phyloP scores from a whole-genome alignment of 2,797 vertebrate species.

The Aplochiton taeniatus region DNA sequence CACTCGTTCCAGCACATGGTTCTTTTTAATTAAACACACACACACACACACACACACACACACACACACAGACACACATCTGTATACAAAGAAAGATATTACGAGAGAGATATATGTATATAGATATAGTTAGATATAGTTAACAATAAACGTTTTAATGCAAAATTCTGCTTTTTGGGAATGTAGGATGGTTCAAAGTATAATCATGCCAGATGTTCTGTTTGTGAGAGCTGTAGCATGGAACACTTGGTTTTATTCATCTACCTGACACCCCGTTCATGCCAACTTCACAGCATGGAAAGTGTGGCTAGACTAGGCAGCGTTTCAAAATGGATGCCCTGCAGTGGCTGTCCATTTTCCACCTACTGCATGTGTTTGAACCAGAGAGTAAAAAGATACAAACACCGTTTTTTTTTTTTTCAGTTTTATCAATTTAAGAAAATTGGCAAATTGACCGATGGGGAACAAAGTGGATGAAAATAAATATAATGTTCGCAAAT shows the following conservation, averaged over 20 bases:
- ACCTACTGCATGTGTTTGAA: constrained; percentile 80
- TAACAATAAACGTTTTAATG: too few relatives aligned
- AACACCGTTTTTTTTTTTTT: constrained; percentile 50
- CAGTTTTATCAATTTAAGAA: too few relatives aligned
- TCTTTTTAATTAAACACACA: too few relatives aligned
- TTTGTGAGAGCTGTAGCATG: not conserved
- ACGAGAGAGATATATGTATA: too few relatives aligned
- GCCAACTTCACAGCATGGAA: constrained; percentile 80
- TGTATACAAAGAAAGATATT: too few relatives aligned
- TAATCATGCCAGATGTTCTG: not conserved
- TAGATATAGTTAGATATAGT: too few relatives aligned
- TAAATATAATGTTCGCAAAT: not conserved
- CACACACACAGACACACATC: too few relatives aligned
- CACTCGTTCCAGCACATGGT: too few relatives aligned
- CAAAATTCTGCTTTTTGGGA: too few relatives aligned
- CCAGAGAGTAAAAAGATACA: constrained; percentile 84
- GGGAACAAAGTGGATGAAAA: not conserved
- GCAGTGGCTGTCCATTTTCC: constrained; percentile 66
- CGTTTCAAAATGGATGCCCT: constrained; percentile 67
- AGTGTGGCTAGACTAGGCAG: constrained; percentile 71
- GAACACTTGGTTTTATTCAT: not conserved
- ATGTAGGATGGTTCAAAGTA: too few relatives aligned
- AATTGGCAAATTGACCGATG: not conserved
- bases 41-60: too few relatives aligned
- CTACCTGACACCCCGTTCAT: constrained; percentile 78